phyloP scores from a whole-genome alignment of 2,888 invertebrate genomes.

The Metacarcinus magister region DNA sequence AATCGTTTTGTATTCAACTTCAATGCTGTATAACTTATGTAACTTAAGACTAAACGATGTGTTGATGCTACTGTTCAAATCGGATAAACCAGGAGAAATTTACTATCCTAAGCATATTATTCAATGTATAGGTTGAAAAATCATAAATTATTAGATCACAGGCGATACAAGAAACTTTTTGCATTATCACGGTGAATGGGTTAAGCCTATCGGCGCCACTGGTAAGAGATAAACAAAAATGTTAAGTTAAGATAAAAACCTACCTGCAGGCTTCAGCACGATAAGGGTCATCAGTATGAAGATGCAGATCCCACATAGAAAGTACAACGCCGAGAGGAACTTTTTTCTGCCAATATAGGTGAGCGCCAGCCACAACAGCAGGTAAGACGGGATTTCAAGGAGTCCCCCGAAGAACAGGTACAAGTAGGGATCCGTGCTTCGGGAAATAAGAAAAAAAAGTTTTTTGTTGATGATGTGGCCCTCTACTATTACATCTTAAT shows the following conservation, averaged over 20 bases:
- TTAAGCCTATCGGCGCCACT: too few relatives aligned
- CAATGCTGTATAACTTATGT: too few relatives aligned
- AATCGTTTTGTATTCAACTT: too few relatives aligned
- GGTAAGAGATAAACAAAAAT: too few relatives aligned
- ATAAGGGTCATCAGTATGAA: conserved; percentile 63
- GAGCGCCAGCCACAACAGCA: conserved; percentile 70
- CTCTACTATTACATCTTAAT: not conserved
- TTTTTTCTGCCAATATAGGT: conserved; percentile 66
- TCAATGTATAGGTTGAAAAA: too few relatives aligned
- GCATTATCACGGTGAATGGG: too few relatives aligned
- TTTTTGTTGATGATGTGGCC: not conserved
- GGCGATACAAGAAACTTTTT: too few relatives aligned
- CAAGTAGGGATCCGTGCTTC: conserved; percentile 72
- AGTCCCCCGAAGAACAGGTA: conserved; percentile 79
- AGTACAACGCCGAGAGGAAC: conserved; percentile 54
- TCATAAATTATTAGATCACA: too few relatives aligned
- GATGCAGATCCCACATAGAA: conserved; percentile 65
- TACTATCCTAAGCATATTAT: too few relatives aligned
- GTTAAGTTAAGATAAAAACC: not conserved
- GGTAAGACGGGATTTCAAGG: conserved; percentile 74
- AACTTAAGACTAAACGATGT: too few relatives aligned
- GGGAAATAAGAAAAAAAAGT: not conserved
- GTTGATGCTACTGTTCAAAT: too few relatives aligned
- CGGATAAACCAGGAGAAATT: too few relatives aligned
- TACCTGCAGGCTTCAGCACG: not conserved